phyloP scores from a whole-genome alignment of 2,113 vertebrate species.

The Macrotus californicus region DNA sequence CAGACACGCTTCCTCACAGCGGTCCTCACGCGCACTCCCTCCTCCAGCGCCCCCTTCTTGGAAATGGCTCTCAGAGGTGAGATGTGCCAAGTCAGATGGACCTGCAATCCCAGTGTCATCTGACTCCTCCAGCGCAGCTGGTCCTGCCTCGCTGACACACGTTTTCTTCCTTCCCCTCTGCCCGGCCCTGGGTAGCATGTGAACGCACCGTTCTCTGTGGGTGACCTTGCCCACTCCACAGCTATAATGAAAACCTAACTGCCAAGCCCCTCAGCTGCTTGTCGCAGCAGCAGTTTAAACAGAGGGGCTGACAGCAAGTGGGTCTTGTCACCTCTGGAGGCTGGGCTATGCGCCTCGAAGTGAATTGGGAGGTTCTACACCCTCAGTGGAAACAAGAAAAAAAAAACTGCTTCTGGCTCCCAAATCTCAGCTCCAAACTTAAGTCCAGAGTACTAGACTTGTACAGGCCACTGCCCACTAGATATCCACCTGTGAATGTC shows the following conservation, averaged over 20 bases:
- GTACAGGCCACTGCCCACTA: background rate
- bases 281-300: slow-evolving; percentile 78
- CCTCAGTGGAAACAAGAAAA: background rate
- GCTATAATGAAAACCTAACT: background rate
- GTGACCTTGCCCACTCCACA: background rate
- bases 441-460: background rate
- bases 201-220: background rate
- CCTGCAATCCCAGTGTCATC: background rate
- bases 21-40: background rate
- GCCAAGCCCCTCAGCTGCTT: slow-evolving; percentile 80
- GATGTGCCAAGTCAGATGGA: no score
- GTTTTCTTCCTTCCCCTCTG: background rate
- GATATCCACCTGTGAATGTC: background rate
- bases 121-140: background rate
- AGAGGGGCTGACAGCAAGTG: slow-evolving; percentile 83
- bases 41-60: background rate
- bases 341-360: slow-evolving; percentile 83
- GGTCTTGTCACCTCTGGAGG: slow-evolving; percentile 89
- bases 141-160: background rate
- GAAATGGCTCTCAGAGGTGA: background rate
- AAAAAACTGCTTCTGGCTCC: background rate
- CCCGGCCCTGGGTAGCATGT: background rate
- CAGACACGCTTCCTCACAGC: background rate
- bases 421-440: background rate
- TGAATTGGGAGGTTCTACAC: slow-evolving; percentile 87